Conservation (phyloP, 1,140 invertebrate species). For the Hyphantria cunea region DNA sequence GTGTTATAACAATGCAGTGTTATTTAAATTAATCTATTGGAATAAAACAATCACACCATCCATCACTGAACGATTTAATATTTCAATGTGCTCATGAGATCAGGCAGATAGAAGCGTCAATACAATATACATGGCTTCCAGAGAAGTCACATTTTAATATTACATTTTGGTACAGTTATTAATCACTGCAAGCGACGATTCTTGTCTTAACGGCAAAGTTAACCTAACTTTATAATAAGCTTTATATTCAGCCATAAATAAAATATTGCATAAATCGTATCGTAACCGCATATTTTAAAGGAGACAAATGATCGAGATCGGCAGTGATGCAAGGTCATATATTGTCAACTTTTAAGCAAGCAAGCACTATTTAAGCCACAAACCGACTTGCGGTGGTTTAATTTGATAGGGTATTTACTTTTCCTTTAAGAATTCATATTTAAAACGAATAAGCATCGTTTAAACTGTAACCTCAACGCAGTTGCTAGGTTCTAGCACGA, state of each 20-base stretch:
- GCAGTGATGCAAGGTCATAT: slow-evolving; percentile 43
- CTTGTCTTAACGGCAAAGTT: slow-evolving; percentile 26
- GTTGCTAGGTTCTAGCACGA: slow-evolving; percentile 50
- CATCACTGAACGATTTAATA: slow-evolving; percentile 3
- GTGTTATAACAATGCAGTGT: too few species aligned
- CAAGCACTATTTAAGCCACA: slow-evolving; percentile 31
- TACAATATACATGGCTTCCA: slow-evolving; percentile 18
- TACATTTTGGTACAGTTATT: slow-evolving; percentile 10
- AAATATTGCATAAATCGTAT: slow-evolving; percentile 60
- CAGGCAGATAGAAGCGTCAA: slow-evolving; percentile 20
- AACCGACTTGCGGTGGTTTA: slow-evolving; percentile 33
- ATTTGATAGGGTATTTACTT: slow-evolving; percentile 40
- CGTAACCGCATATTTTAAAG: slow-evolving; percentile 40
- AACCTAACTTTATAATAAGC: slow-evolving; percentile 47
- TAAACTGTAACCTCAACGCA: slow-evolving; percentile 43
- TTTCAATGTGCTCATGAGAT: slow-evolving; percentile 21
- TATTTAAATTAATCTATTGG: background rate
- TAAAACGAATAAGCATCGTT: slow-evolving; percentile 37
- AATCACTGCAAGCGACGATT: slow-evolving; percentile 26
- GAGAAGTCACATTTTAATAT: slow-evolving; percentile 19
- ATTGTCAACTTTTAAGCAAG: slow-evolving; percentile 45
- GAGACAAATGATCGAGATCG: slow-evolving; percentile 61
- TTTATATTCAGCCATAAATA: slow-evolving; percentile 43
- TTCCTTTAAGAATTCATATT: slow-evolving; percentile 42
- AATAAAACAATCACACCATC: slow-evolving; percentile 1